Percentiles rank a stretch among this genome's conserved stretches.
phyloP scores from a whole-genome alignment of 1,140 invertebrate genomes.

The Anoplolepis gracilipes region DNA sequence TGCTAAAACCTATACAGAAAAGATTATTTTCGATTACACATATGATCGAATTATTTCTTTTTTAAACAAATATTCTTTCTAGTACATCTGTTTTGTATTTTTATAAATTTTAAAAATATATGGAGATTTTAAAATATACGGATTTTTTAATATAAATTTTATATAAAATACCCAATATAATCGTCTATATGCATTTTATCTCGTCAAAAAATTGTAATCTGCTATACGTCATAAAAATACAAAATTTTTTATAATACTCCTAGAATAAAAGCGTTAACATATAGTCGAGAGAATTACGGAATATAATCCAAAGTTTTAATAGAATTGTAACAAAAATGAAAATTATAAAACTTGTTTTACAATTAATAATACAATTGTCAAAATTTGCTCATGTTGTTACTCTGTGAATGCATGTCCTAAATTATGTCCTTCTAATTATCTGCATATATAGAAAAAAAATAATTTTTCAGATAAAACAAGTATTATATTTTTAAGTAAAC shows the following conservation, averaged over 20 bases:
- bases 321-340: not conserved
- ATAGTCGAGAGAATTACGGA: not conserved
- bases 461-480: not conserved
- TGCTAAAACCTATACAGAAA: not conserved
- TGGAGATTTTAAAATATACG: not conserved
- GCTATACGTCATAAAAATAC: constrained; percentile 2
- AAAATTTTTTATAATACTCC: constrained; percentile 16
- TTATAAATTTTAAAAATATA: not conserved
- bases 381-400: not conserved
- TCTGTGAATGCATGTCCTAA: not conserved
- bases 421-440: not conserved
- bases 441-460: not conserved
- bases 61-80: not conserved
- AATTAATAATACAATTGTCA: not conserved
- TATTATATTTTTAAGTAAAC: not conserved
- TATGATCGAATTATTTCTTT: not conserved
- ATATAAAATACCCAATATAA: not conserved
- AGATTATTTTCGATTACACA: not conserved
- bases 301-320: not conserved
- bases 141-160: not conserved
- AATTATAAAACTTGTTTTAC: constrained; percentile 12
- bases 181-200: not conserved
- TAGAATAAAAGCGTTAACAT: constrained; percentile 3
- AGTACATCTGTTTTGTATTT: not conserved
- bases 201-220: not conserved